A percentile compares a stretch with the other conserved stretches of the same genome.
Conservation (phyloP, 1,140 invertebrate species). For the Cyclargus thomasi region DNA sequence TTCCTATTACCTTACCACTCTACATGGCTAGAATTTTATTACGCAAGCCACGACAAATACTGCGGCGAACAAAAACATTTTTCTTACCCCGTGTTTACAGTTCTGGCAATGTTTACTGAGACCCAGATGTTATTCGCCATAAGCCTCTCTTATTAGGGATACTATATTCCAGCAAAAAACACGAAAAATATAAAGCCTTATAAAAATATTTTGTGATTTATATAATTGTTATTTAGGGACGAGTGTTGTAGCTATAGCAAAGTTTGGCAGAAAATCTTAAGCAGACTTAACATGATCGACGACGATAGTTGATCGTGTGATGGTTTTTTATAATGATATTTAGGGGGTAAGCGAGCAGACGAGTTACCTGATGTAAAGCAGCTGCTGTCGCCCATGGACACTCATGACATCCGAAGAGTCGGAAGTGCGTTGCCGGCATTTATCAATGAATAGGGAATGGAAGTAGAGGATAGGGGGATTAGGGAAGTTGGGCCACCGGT, state of each 20-base stretch:
- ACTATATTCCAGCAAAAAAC: constrained; percentile 48
- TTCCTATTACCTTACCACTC: too few relatives aligned
- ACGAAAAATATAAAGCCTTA: constrained; percentile 8
- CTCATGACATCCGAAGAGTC: too few relatives aligned
- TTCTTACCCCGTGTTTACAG: constrained; percentile 62
- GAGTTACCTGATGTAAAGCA: too few relatives aligned
- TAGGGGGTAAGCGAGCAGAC: too few relatives aligned
- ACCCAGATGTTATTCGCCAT: constrained; percentile 63
- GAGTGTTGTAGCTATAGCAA: neutral
- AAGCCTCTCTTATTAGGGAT: constrained; percentile 67
- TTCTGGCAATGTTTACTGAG: constrained; percentile 58
- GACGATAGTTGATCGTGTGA: too few relatives aligned
- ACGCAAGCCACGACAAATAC: constrained; percentile 46
- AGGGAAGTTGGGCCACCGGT: too few relatives aligned
- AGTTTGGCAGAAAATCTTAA: neutral
- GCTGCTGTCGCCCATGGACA: too few relatives aligned
- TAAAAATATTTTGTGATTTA: neutral
- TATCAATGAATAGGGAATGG: too few relatives aligned
- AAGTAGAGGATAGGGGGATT: too few relatives aligned
- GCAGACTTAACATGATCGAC: too few relatives aligned
- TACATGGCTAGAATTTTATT: constrained; percentile 25
- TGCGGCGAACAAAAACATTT: constrained; percentile 56
- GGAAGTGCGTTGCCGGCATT: too few relatives aligned
- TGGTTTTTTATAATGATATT: too few relatives aligned
- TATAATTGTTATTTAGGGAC: neutral